Base-by-base conservation (phyloP, 2,797 vertebrate genomes). In the Gastrophryne carolinensis region DNA sequence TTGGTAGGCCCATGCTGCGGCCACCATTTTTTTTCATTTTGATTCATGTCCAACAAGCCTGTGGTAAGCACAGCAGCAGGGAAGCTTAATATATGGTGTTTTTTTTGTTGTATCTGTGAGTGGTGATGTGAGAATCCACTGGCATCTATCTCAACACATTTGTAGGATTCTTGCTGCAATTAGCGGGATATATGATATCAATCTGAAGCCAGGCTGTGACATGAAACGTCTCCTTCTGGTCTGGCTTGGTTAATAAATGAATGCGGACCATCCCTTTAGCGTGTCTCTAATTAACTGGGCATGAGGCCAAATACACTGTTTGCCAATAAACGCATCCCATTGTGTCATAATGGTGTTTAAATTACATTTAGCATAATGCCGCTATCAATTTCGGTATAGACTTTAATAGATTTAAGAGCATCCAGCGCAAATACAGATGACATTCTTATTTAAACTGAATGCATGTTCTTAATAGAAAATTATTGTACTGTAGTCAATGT, bases 261-360 rank as follows among this genome's bases (percentile, higher is more conserved):
- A 37, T 32, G 30, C 39, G 30, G 75, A 21, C 61, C 50, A 41
- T 57, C 72, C 47, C 62, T 58, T 70, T 41, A 35, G 65, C 50
- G 56, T 47, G 5, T 29, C 32, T 32, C 53, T 78, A 72, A 72
- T 78, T 58, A 71, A 65, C 41, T 56, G 61, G 75, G 68, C 75
- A 52, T 29, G 4, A 13, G 44, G 61, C 75, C 75, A 78, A 78
- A 39, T 34, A 5, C 30, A 17, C 17, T 70, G 60, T 63, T 54
- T 77, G 74, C 50, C 75, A 71, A 71, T 56, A 69, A 62, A 54
- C 8, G 34, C 39, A 44, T 62, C 66, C 57, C 66, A 35, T 63
- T 66, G 57, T 77, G 67, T 34, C 49, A 54, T 77, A 64, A 71
- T 65, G 47, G 66, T 70, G 35, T 70, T 76, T 76, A 76, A 62